Evolutionary conservation across 2,113 vertebrate genomes (phyloP), one percentile per base, ranked within the genome.

Genomic region (Oplegnathus fasciatus): DNA sequence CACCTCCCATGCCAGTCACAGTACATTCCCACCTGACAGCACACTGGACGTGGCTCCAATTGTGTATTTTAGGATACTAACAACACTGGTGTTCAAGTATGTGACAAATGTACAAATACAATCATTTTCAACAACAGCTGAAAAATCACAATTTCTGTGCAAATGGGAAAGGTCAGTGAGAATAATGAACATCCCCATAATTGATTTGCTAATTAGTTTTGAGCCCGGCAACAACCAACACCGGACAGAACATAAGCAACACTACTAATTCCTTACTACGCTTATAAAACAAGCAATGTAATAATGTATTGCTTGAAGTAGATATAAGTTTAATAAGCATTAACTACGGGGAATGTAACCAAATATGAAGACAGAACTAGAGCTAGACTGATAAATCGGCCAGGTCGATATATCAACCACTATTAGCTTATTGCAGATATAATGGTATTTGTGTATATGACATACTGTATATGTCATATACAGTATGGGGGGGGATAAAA

Each of bases 161-260:
- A 9, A 28, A 75, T 32, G n/a, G 60, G 14, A 64, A 73, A 80
- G 64, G 69, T 75, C 78, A 78, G 28, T 28, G 55, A 57, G 68
- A 78, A 80, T 58, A 82, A 80, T 77, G n/a, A 48, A 61, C 28
- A 70, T 66, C 24, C 34, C 30, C 34, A 40, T 78, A 46, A 80
- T 44, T 64, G 17, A 66, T 74, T 78, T 75, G 10, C n/a, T 84
- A 66, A 75, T 87, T 72, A 64, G 74, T 4, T 37, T 37, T 37
- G 34, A 37, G 34, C 34, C 34, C 6, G 34, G 34, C 34, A 37
- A 37, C 40, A 60, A 79, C 15, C 37, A 68, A 58, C 32, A 26
- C 28, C 22, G 52, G 15, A 40, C n/a, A 52, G 3, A 54, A 54
- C 54, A 14, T 26, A 8, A 20, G 20, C 18, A 48, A 9, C 20